Conservation (phyloP, 2,797 vertebrate species). For the Darevskia nairensis region DNA sequence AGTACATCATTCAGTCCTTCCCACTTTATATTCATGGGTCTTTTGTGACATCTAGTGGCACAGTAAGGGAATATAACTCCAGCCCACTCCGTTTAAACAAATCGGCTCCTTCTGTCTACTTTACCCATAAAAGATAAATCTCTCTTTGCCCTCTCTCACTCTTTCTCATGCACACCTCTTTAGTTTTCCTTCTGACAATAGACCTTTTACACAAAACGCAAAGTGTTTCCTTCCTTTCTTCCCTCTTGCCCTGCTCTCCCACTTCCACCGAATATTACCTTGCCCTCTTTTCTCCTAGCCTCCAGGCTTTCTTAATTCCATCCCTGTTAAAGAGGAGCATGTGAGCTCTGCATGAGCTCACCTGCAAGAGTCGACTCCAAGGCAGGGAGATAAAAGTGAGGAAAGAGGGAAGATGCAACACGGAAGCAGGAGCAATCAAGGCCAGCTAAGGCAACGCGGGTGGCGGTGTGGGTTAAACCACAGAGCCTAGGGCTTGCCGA, state of each 20-base stretch:
- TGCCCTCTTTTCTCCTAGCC: not conserved
- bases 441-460: no score
- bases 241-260: not conserved
- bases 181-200: not conserved
- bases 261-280: not conserved
- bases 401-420: no score
- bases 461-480: no score
- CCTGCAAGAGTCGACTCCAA: no score
- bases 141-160: not conserved
- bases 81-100: not conserved
- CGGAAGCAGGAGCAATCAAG: no score
- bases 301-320: no score
- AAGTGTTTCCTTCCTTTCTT: not conserved
- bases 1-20: accelerated
- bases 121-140: no score
- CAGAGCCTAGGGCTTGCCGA: no score
- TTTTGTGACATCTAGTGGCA: not conserved
- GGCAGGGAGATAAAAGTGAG: no score
- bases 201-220: not conserved
- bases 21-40: not conserved
- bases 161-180: not conserved
- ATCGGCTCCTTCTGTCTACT: not conserved
- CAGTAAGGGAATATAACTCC: not conserved
- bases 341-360: no score
- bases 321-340: not conserved